phyloP scores from a whole-genome alignment of 2,113 vertebrate species.

The Phrynosoma platyrhinos region DNA sequence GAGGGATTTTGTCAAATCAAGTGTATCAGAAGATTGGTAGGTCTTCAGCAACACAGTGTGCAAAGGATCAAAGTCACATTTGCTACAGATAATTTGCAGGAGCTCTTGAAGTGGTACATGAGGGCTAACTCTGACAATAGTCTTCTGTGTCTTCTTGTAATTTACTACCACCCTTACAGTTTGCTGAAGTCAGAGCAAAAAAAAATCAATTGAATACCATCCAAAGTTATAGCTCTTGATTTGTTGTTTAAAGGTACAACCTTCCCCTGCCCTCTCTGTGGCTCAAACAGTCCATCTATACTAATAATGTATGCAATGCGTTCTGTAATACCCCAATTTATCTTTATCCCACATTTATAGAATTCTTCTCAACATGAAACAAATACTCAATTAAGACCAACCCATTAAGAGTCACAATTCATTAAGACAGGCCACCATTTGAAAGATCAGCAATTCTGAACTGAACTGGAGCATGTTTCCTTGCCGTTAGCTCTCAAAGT shows the following conservation, averaged over 20 bases:
- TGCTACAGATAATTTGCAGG: conserved; percentile 87
- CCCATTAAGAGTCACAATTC: neutral
- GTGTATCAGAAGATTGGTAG: conserved; percentile 84
- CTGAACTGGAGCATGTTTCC: neutral
- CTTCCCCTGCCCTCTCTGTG: too few relatives aligned
- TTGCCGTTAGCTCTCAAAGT: neutral
- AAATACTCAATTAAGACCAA: neutral
- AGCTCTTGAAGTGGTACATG: conserved; percentile 85
- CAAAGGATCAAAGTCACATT: conserved; percentile 92
- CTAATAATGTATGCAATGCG: neutral
- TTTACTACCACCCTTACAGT: conserved; percentile 96
- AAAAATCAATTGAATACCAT: conserved; percentile 44
- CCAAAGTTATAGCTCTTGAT: neutral
- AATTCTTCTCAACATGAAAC: neutral
- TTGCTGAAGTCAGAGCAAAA: conserved; percentile 80
- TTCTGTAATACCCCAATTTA: neutral
- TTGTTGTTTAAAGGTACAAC: neutral
- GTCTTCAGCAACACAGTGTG: conserved; percentile 87
- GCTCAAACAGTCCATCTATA: neutral
- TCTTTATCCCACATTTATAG: neutral
- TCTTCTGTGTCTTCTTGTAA: conserved; percentile 95
- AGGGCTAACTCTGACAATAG: conserved; percentile 91
- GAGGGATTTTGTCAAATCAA: conserved; percentile 89
- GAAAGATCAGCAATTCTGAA: neutral
- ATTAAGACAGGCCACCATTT: neutral